These are phyloP conservation scores for Phocoena sinus DNA, from an alignment of 2,113 vertebrate species.

Conservation along the genomic window DNA sequence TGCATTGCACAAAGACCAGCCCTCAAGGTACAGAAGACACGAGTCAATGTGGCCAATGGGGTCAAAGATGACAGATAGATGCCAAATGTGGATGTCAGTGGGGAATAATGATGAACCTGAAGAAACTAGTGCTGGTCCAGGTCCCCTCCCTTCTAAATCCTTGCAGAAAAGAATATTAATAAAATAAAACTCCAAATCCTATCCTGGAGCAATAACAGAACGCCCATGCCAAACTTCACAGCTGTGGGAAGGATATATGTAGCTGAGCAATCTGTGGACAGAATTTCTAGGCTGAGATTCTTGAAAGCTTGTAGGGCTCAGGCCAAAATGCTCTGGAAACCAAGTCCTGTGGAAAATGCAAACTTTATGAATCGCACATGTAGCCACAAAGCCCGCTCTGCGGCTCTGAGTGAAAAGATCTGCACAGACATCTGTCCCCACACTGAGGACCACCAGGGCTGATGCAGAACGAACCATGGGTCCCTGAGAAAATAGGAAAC, in stretches of 20 bases:
- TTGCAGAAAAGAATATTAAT: conserved; percentile 68
- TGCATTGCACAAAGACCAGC: neutral
- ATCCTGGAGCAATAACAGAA: conserved; percentile 55
- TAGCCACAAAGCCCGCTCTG: conserved; percentile 47
- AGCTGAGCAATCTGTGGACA: conserved; percentile 51
- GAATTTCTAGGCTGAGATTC: conserved; percentile 43
- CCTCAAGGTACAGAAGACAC: neutral
- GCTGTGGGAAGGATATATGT: neutral
- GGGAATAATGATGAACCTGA: neutral
- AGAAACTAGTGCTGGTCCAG: neutral
- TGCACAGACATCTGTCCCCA: conserved; percentile 46
- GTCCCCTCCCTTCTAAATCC: neutral
- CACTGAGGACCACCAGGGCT: conserved; percentile 46
- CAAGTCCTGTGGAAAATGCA: conserved; percentile 61
- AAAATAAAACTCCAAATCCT: conserved; percentile 52
- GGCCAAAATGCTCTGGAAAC: conserved; percentile 70
- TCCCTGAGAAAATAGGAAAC: neutral
- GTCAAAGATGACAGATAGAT: conserved; percentile 32
- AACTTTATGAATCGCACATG: conserved; percentile 71
- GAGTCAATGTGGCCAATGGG: neutral
- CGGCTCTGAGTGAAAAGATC: neutral
- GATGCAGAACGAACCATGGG: neutral
- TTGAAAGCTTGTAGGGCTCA: conserved; percentile 6
- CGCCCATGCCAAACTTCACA: conserved; percentile 46
- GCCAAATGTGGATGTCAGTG: neutral